Base-by-base conservation (phyloP, 1,140 invertebrate genomes). In the Macrosteles quadrilineatus region DNA sequence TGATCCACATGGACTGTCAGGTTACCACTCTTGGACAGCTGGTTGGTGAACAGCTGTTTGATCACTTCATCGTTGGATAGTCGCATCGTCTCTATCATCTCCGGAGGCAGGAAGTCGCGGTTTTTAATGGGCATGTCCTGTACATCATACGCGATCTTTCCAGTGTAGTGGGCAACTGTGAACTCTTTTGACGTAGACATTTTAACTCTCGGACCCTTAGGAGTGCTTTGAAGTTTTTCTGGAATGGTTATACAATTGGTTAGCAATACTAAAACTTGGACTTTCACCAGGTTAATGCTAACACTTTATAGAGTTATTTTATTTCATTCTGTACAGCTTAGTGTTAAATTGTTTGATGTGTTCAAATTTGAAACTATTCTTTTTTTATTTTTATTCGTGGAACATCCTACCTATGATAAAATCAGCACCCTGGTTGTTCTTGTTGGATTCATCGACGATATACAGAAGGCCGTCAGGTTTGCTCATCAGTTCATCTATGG, bases 381-480 rank as follows among this genome's bases (percentile, higher is more conserved):
- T n/a, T n/a, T n/a, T n/a, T n/a, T n/a, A n/a, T n/a, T n/a, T n/a
- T n/a, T n/a, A n/a, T n/a, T n/a, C n/a, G n/a, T n/a, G n/a, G n/a
- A n/a, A n/a, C n/a, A n/a, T n/a, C n/a, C 73, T 80, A 81, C 86
- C 85, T 71, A 87, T 81, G 31, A 90, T 84, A 67, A 84, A 85
- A 74, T 87, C 85, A 29, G 84, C 85, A 68, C 84, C 85, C 63
- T 84, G 79, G 67, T 83, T 81, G 71, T 84, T 84, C 71, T 88
- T 90, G 75, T 92, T 93, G 17, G 95, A 93, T 77, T 97, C 93
- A 79, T 98, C 96, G 55, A 98, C 86, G 30, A 96, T 85, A 68
- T 88, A 87, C 72, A 98, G 90, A 0, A 98, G 80, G 0, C 96
- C 96, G 69, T 89, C 85, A 4, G 91, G 90, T 78, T 92, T 94